Evolutionary conservation across 2,888 invertebrate species (phyloP).

Genomic region (Tanytarsus gracilentus): DNA sequence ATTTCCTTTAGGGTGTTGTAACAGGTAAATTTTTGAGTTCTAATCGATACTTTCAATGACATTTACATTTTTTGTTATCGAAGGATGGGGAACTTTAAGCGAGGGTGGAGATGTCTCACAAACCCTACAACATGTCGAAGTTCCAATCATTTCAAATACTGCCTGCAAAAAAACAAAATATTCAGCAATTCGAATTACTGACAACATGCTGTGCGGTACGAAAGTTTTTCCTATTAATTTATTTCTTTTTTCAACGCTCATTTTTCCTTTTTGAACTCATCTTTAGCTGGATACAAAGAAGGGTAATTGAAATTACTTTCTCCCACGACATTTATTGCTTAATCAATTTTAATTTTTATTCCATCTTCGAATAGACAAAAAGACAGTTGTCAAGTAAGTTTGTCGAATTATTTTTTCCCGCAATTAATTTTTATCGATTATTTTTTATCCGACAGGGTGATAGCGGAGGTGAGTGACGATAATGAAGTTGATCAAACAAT

Average conservation of each 20-base stretch:
- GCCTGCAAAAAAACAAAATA: conserved; percentile 35
- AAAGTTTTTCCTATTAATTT: background rate
- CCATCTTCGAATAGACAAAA: background rate
- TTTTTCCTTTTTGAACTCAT: background rate
- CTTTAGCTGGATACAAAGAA: conserved; percentile 55
- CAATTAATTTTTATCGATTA: background rate
- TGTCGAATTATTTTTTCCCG: conserved; percentile 28
- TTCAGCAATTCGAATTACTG: conserved; percentile 47
- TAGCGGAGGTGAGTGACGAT: conserved; percentile 29
- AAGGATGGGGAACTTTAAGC: conserved; percentile 30
- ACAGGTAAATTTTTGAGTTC: too few relatives aligned
- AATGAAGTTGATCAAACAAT: background rate
- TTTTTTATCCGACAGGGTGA: conserved; percentile 30
- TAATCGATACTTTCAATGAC: too few relatives aligned
- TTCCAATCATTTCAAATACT: conserved; percentile 61
- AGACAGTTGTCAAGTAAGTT: conserved; percentile 6
- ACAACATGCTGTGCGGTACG: conserved; percentile 71
- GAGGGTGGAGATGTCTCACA: conserved; percentile 53
- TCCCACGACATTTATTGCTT: background rate
- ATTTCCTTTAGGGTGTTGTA: conserved; percentile 3
- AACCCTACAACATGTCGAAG: conserved; percentile 63
- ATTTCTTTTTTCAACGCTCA: background rate
- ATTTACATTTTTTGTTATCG: too few relatives aligned
- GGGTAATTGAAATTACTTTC: conserved; percentile 40
- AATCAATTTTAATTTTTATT: background rate